Conservation (phyloP, 2,113 vertebrate genomes). For the Callorhinus ursinus region DNA sequence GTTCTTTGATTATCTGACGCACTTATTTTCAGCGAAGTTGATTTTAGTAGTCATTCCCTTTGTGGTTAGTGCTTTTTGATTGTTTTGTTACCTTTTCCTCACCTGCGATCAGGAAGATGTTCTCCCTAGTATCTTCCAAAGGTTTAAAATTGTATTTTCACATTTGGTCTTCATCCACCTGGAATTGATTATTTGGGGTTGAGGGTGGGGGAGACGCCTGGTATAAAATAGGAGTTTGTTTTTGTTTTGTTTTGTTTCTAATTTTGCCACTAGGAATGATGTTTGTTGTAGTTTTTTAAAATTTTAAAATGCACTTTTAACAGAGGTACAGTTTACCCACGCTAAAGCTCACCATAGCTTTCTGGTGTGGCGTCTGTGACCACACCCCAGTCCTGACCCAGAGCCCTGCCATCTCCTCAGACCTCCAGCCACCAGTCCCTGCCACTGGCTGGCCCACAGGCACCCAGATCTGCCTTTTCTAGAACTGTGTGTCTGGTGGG, state of each 20-base stretch:
- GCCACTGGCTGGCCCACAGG: neutral
- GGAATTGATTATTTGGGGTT: fast-evolving
- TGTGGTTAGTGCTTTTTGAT: no score
- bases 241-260: neutral
- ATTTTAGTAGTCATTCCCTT: neutral
- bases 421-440: neutral
- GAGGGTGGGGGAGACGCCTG: neutral
- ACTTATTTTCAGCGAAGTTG: neutral
- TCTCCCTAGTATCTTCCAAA: neutral
- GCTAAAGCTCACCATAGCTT: fast-evolving
- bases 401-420: neutral
- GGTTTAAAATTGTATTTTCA: fast-evolving
- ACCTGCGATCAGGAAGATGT: no score
- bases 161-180: neutral
- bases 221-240: neutral
- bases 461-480: neutral
- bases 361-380: neutral
- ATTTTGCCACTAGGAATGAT: neutral
- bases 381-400: neutral
- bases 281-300: neutral
- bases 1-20: neutral
- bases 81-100: neutral
- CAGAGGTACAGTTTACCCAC: fast-evolving
- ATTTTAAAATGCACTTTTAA: neutral
- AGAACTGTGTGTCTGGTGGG: neutral